Evolutionary conservation across 2,888 invertebrate species (phyloP).

Genomic region (Barypeithes pellucidus): DNA sequence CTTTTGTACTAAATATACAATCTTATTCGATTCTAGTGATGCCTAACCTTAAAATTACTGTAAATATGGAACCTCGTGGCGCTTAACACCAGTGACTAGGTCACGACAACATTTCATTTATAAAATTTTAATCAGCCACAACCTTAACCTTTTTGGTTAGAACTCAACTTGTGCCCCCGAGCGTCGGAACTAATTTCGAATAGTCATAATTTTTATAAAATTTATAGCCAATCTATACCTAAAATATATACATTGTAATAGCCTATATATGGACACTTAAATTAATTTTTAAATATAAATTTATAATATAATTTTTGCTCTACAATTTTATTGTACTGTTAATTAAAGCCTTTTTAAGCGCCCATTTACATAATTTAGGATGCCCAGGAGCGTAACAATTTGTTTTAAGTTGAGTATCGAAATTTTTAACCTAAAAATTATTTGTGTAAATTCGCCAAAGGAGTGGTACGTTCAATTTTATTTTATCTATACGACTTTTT

Average conservation of each 20-base stretch:
- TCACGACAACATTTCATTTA: conserved; percentile 66
- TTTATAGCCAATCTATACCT: conserved; percentile 48
- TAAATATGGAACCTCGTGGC: conserved; percentile 64
- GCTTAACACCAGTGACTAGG: conserved; percentile 69
- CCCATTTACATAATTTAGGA: conserved; percentile 48
- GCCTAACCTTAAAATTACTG: conserved; percentile 71
- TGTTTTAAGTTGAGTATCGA: conserved; percentile 35
- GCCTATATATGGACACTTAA: conserved; percentile 51
- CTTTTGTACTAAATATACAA: conserved; percentile 70
- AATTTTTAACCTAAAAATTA: conserved; percentile 69
- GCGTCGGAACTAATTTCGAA: conserved; percentile 34
- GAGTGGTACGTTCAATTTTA: conserved; percentile 69
- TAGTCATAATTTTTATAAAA: conserved; percentile 35
- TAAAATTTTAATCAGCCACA: conserved; percentile 61
- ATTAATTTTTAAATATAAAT: conserved; percentile 49
- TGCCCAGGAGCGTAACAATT: conserved; percentile 31
- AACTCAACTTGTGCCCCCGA: conserved; percentile 60
- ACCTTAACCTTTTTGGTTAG: conserved; percentile 60
- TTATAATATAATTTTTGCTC: conserved; percentile 50
- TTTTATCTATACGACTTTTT: conserved; percentile 68
- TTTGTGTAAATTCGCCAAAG: conserved; percentile 69
- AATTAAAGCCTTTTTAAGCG: conserved; percentile 53
- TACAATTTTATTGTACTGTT: conserved; percentile 54
- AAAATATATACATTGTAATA: conserved; percentile 50
- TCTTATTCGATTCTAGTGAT: conserved; percentile 73